These are phyloP conservation scores for Synanthedon vespiformis DNA, from an alignment of 2,888 invertebrate genomes.

Conservation along the genomic window DNA sequence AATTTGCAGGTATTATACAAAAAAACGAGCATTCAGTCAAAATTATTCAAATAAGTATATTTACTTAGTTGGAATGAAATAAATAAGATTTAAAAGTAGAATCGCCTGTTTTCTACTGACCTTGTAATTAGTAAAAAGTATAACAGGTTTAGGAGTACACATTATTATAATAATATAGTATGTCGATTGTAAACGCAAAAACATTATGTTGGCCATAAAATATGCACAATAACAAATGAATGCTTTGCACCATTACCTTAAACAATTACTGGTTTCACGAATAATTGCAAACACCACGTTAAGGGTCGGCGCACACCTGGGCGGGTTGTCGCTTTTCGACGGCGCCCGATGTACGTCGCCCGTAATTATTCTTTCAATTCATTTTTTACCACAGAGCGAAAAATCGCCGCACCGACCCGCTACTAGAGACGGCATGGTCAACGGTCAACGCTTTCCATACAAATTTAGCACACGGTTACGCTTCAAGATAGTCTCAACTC, in stretches of 20 bases:
- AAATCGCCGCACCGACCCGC: no score
- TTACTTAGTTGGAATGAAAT: conserved; percentile 46
- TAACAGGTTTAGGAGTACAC: background rate
- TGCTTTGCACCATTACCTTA: conserved; percentile 50
- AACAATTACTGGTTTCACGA: no score
- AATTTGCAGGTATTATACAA: conserved; percentile 43
- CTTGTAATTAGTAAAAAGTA: background rate
- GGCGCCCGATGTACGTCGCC: no score
- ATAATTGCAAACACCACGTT: no score
- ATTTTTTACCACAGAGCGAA: no score
- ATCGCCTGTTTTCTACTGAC: background rate
- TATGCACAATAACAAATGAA: conserved; percentile 28
- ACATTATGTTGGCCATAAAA: conserved; percentile 13
- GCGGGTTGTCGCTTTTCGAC: no score
- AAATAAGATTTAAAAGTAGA: conserved; percentile 34
- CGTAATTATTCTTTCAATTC: no score
- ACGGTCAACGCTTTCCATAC: no score
- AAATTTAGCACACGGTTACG: no score
- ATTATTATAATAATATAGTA: background rate
- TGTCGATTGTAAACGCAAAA: background rate
- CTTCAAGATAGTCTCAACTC: conserved; percentile 26
- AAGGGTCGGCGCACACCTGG: no score
- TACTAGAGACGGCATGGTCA: no score
- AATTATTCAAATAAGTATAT: conserved; percentile 27
- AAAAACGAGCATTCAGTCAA: conserved; percentile 44